Base-by-base conservation (phyloP, 2,113 vertebrate species). In the Platysteira castanea region DNA sequence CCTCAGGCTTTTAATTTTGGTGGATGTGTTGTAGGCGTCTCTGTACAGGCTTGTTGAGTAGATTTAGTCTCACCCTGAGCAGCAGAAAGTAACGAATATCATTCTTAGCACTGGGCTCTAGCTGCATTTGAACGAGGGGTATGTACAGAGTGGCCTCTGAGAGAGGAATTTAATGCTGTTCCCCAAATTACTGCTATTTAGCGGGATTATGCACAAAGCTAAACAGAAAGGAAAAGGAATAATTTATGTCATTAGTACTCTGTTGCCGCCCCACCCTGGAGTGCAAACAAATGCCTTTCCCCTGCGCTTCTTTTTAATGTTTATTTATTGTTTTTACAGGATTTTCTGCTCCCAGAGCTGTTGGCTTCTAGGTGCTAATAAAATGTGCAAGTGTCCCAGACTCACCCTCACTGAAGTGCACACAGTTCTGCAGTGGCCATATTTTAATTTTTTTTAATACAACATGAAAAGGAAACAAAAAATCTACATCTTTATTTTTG, bases 61-160 rank as follows among this genome's bases (percentile, higher is more conserved):
- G 86, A 28, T 89, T 80, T 77, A 24, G 28, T 90, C 68, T 77
- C 87, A 74, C 70, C 80, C 63, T 65, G 49, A 83, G 68, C 64
- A 84, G 84, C 82, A 92, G 93, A 96, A 96, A 96, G 91, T 89
- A 67, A 87, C 10, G 12, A 95, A 71, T 95, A 91, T 87, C 11
- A 1, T 97, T 94, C 87, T 95, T 93, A 81, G 82, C 31, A 5
- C 86, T 93, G 85, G 93, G 47, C 39, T 90, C 9, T 37, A 59
- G 33, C 90, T 84, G 67, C 70, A 79, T 97, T 86, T 96, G 92
- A 96, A 89, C 96, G 90, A 96, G 91, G 37, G 73, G 78, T 89
- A 73, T 88, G 89, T 80, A 76, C 85, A 0, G 14, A 95, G 77
- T 69, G 71, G 96, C 71, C 65, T 94, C 89, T 85, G 92, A 82